Conservation (phyloP, 2,113 vertebrate species). For the Hyperoodon ampullatus region DNA sequence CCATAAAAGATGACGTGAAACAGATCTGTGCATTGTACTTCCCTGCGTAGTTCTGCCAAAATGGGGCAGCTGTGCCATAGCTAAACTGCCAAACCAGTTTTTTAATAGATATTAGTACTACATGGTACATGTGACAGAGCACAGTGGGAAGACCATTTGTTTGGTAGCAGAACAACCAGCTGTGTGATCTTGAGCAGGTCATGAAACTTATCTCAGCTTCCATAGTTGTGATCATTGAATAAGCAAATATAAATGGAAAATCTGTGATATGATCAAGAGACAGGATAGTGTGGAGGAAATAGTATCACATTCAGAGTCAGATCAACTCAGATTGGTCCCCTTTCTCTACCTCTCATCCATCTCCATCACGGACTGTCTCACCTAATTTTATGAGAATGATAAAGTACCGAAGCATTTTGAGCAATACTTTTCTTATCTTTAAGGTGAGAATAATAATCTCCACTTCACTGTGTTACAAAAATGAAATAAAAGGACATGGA, state of each 20-base stretch:
- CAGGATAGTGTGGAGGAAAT: background rate
- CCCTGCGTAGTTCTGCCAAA: slow-evolving; percentile 59
- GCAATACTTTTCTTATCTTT: background rate
- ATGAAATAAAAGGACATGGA: background rate
- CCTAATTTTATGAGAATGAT: background rate
- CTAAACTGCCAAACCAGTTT: background rate
- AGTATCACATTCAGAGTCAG: background rate
- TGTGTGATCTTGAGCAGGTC: background rate
- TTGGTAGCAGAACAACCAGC: background rate
- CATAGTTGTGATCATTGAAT: background rate
- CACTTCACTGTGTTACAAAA: background rate
- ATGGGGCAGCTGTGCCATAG: background rate
- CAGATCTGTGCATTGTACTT: slow-evolving; percentile 40
- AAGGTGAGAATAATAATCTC: background rate
- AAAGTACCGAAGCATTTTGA: background rate
- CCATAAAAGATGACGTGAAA: slow-evolving; percentile 65
- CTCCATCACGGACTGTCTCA: background rate
- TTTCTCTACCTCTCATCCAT: background rate
- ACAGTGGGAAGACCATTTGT: background rate
- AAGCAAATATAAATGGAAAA: background rate
- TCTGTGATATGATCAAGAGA: background rate
- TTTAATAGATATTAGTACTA: background rate
- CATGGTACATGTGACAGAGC: background rate
- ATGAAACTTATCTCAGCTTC: background rate
- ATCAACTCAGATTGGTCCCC: no score